Evolutionary conservation across 2,797 vertebrate species (phyloP).

Genomic region (Megalops cyprinoides): DNA sequence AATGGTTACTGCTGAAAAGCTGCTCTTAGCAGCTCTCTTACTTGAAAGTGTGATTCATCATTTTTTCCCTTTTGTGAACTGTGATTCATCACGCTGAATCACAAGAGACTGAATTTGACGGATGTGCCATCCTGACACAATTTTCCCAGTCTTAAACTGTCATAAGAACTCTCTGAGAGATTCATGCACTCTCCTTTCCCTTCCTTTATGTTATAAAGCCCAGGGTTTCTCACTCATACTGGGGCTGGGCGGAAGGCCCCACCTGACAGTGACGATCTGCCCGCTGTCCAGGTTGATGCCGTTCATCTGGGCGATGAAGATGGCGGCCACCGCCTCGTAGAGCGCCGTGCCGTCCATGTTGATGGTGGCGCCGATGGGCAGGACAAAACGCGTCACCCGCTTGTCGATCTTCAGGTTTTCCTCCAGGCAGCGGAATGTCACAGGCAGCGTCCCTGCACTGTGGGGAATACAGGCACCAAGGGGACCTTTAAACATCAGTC

Average conservation of each 20-base stretch:
- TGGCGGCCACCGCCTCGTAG: constrained; percentile 86
- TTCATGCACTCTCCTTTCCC: no score
- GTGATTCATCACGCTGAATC: no score
- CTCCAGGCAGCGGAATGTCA: constrained; percentile 86
- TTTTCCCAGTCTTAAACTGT: no score
- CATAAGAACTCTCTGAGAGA: no score
- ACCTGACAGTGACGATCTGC: constrained; percentile 86
- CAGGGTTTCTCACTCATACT: no score
- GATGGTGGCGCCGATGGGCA: constrained; percentile 85
- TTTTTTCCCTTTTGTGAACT: no score
- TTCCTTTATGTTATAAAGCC: no score
- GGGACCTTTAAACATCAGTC: background rate
- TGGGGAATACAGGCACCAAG: background rate
- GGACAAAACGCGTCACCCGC: constrained; percentile 81
- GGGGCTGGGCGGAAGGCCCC: background rate
- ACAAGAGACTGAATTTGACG: no score
- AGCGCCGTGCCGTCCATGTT: constrained; percentile 88
- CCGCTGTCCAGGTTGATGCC: constrained; percentile 77
- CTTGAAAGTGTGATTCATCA: no score
- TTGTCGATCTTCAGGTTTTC: constrained; percentile 84
- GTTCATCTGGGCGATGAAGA: constrained; percentile 89
- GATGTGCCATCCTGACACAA: no score
- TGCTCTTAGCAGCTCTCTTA: no score
- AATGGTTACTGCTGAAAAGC: no score
- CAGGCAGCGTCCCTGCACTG: constrained; percentile 82